Base-by-base conservation (phyloP, 2,113 vertebrate genomes). In the Sylvilagus bachmani region DNA sequence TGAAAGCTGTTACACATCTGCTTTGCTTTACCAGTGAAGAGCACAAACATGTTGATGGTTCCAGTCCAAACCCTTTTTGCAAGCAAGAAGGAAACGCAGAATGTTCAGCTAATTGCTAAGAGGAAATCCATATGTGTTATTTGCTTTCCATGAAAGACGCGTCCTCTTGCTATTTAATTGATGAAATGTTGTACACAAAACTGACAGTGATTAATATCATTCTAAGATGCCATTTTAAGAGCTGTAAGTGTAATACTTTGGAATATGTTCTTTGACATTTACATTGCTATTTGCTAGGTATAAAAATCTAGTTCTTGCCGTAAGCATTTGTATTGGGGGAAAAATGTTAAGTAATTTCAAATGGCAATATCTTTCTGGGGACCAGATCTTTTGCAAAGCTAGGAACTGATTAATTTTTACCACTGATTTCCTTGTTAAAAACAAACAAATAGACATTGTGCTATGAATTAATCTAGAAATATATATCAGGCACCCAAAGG, bases 281-380 rank as follows among this genome's bases (percentile, higher is more conserved):
- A 95, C 95, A 95, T 97, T 96, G 94, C 95, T 96, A 70, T 97
- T 97, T 96, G 83, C 93, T 97, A 95, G 96, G 96, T 96, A 97
- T 95, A 93, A 97, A 95, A 94, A 95, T 88, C 97, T 88, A 91
- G 70, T 78, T 96, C 62, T 84, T 93, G 31, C 91, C 97, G 93
- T 97, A 92, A 96, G 93, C 96, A 97, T 96, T 97, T 96, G 94
- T 97, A 92, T 89, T 96, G 90, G 85, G 93, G 90, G 33, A 3
- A 71, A 93, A 95, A 93, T 96, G 90, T 95, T 97, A 96, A 96
- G 77, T 95, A 95, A 96, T 97, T 98, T 97, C 89, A 96, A 97
- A 97, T 96, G 96, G 81, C 95, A 97, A 66, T 94, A 77, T 96
- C 96, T 97, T 97, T 88, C 96, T 51, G 36, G 77, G 83, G 62